These are phyloP conservation scores for Andricus curvator DNA, from an alignment of 2,888 invertebrate genomes.

Conservation along the genomic window DNA sequence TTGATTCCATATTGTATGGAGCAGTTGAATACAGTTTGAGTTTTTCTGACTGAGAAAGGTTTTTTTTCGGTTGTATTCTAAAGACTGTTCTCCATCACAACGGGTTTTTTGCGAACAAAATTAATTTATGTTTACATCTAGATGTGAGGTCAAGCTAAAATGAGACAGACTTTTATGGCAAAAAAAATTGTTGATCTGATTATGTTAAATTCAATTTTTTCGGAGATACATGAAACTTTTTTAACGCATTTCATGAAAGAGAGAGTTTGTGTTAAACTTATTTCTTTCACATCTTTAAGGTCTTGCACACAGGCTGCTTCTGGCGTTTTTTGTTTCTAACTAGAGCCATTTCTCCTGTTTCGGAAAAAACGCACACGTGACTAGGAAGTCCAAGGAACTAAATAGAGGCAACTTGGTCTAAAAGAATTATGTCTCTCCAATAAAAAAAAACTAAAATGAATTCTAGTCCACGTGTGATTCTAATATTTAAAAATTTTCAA, in stretches of 20 bases:
- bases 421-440: slow-evolving; percentile 4
- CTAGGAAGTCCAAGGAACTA: slow-evolving; percentile 22
- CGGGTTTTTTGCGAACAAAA: too few relatives aligned
- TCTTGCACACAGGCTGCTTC: not conserved
- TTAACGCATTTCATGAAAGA: not conserved
- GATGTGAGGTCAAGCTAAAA: too few relatives aligned
- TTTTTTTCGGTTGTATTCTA: too few relatives aligned
- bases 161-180: too few relatives aligned
- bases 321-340: slow-evolving; percentile 8
- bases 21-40: too few relatives aligned
- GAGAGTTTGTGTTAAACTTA: slow-evolving; percentile 10
- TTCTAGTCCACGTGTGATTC: not conserved
- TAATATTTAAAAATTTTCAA: not conserved
- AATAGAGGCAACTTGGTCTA: slow-evolving; percentile 12
- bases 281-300: not conserved
- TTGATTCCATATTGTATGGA: too few relatives aligned
- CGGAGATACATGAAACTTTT: not conserved
- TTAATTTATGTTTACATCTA: too few relatives aligned
- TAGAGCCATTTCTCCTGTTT: not conserved
- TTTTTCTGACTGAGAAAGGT: too few relatives aligned
- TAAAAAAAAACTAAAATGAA: slow-evolving; percentile 7
- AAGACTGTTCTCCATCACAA: too few relatives aligned
- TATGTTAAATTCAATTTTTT: not conserved
- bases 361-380: slow-evolving; percentile 23
- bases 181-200: not conserved